These are phyloP conservation scores for Dromaius novaehollandiae DNA, from an alignment of 2,113 vertebrate genomes.

Conservation along the genomic window DNA sequence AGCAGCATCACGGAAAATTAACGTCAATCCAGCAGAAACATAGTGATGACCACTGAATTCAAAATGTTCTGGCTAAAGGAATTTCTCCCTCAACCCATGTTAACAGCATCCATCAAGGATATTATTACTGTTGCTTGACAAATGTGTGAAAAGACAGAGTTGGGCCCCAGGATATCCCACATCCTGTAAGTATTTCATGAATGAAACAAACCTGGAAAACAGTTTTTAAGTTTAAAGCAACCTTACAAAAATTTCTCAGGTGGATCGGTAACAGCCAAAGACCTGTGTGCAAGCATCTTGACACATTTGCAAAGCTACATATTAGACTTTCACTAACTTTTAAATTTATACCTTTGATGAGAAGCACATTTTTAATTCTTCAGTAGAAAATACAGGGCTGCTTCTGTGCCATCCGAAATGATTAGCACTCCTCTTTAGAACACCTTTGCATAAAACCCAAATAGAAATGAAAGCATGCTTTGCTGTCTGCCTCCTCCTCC, in stretches of 20 bases:
- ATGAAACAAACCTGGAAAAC: background rate
- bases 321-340: background rate
- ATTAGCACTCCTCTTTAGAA: background rate
- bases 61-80: slow-evolving; percentile 13
- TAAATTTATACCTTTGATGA: background rate
- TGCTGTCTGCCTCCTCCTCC: background rate
- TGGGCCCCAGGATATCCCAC: background rate
- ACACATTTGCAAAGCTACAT: background rate
- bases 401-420: background rate
- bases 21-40: slow-evolving; percentile 41
- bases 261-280: background rate
- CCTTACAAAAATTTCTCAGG: background rate
- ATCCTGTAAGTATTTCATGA: background rate
- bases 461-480: background rate
- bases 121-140: background rate
- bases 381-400: background rate
- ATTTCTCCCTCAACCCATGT: background rate
- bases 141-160: background rate
- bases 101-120: background rate
- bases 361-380: background rate
- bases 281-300: background rate
- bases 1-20: slow-evolving; percentile 53
- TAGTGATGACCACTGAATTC: slow-evolving; percentile 7
- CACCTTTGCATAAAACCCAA: background rate
- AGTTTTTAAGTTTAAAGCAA: background rate